Percentiles rank a stretch among this genome's conserved stretches.
Conservation (phyloP, 1,140 invertebrate genomes). For the Aphidius gifuensis region DNA sequence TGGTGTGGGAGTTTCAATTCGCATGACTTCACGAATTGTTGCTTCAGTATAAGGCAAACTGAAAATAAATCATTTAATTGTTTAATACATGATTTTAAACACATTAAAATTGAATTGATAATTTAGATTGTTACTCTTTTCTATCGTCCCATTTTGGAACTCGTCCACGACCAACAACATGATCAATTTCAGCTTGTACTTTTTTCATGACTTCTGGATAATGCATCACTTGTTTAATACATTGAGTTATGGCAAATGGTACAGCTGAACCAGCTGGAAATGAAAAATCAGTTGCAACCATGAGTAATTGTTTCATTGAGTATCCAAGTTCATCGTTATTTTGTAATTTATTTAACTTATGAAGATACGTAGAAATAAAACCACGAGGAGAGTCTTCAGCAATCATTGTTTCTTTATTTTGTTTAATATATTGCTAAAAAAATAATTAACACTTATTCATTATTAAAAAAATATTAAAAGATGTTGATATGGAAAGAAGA, state of each 20-base stretch:
- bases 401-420: constrained; percentile 1
- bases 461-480: neutral
- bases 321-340: constrained; percentile 15
- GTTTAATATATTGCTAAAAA: constrained; percentile 15
- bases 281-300: constrained; percentile 59
- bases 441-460: neutral
- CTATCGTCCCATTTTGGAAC: constrained; percentile 64
- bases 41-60: constrained; percentile 62
- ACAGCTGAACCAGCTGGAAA: constrained; percentile 57
- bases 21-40: constrained; percentile 58
- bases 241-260: constrained; percentile 52
- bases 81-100: too few relatives aligned
- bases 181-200: constrained; percentile 68
- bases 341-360: constrained; percentile 16
- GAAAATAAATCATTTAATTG: constrained; percentile 24
- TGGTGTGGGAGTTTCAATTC: constrained; percentile 59
- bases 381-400: constrained; percentile 30
- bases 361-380: constrained; percentile 23
- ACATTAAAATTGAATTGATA: too few relatives aligned
- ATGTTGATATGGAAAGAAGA: neutral
- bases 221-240: constrained; percentile 62
- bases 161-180: constrained; percentile 64
- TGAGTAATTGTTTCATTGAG: constrained; percentile 48
- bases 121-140: constrained; percentile 44
- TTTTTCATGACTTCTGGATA: constrained; percentile 64